These are phyloP conservation scores for Eubucco bourcierii DNA, from an alignment of 2,113 vertebrate species.

Conservation along the genomic window DNA sequence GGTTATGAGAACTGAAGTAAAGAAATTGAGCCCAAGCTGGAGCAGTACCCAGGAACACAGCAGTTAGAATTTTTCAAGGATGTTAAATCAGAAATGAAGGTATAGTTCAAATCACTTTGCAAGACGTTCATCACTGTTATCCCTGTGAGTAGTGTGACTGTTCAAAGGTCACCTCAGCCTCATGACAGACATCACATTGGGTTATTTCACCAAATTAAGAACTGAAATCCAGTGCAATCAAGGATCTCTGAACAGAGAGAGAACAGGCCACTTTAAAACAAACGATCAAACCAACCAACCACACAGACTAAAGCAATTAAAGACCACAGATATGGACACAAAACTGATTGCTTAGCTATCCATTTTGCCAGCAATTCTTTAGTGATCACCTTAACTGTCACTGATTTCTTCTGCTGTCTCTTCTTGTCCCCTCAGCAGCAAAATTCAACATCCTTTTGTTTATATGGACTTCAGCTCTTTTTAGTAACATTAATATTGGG, in stretches of 20 bases:
- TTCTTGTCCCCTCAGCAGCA: accelerated
- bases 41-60: not conserved
- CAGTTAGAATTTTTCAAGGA: not conserved
- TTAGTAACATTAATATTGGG: not conserved
- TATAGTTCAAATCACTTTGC: not conserved
- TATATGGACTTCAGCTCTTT: not conserved
- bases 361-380: not conserved
- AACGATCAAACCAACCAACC: not conserved
- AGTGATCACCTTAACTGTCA: not conserved
- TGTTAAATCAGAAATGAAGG: not conserved
- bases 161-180: not conserved
- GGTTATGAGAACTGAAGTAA: not conserved
- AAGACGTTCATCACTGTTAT: not conserved
- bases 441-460: not conserved
- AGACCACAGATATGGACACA: not conserved
- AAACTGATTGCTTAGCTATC: not conserved
- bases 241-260: constrained; percentile 26
- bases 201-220: constrained; percentile 41
- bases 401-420: not conserved
- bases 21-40: not conserved
- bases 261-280: not conserved
- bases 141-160: not conserved
- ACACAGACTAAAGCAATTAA: not conserved
- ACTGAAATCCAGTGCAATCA: constrained; percentile 24
- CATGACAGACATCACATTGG: constrained; percentile 23